Evolutionary conservation across 1,140 invertebrate species (phyloP), one percentile per base, ranked within the genome.

Genomic region (Druon quercuslanigerum): DNA sequence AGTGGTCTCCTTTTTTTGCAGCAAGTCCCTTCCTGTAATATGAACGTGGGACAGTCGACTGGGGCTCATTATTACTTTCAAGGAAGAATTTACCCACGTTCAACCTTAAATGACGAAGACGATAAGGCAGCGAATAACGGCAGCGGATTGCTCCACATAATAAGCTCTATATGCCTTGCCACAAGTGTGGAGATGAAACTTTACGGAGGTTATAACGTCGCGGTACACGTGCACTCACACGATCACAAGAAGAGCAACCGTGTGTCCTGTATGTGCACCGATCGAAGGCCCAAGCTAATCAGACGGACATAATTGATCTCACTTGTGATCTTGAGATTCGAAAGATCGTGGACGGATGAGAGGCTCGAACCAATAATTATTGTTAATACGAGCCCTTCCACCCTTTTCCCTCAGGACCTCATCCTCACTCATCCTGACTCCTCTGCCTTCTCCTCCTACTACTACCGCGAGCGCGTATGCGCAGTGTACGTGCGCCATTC

Each of bases 291-390:
- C 77, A 84, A 87, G 85, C 89, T 91, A 91, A 91, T 91, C 90
- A 90, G 89, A 87, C 88, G 83, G 87, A 89, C 89, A 87, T 91
- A 90, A 91, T 91, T 91, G 89, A 91, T 91, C 90, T 90, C 88
- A 90, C 90, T 90, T 89, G 89, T 89, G 89, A 91, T 91, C 89
- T 91, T 84, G 87, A 90, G 87, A 90, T 91, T 90, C 89, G 89
- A 90, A 90, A 88, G 88, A 91, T 90, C 89, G 86, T 83, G 87
- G 84, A 89, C 84, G 86, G 79, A 84, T 85, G 85, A 87, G 87
- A 88, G 88, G 88, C 86, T 90, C 89, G 89, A 91, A 91, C 89
- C 90, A 90, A 91, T 91, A 90, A 91, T 91, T 91, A 91, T 90
- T 90, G 87, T 91, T 90, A 91, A 90, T 90, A 89, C 84, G 85